Conservation (phyloP, 2,888 invertebrate genomes). For the Acanthococcus lagerstroemiae region DNA sequence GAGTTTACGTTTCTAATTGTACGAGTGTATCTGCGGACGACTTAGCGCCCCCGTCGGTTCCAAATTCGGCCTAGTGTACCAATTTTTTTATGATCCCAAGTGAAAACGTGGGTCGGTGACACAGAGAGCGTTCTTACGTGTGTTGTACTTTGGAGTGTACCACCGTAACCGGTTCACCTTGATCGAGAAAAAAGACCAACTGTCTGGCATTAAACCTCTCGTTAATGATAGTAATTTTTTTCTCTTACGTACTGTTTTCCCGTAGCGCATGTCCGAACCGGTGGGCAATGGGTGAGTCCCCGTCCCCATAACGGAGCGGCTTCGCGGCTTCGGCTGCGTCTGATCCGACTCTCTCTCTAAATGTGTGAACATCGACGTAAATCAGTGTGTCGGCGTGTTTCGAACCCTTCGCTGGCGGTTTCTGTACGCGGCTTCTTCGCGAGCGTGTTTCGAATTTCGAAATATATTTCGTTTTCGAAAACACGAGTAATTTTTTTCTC, state of each 20-base stretch:
- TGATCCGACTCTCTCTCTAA: too few species aligned
- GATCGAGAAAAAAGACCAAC: neutral
- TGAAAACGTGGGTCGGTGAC: neutral
- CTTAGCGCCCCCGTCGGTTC: too few species aligned
- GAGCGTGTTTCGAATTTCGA: neutral
- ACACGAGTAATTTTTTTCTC: neutral
- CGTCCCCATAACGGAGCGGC: neutral
- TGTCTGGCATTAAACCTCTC: neutral
- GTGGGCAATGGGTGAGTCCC: neutral
- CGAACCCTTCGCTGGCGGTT: neutral
- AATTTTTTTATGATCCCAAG: neutral
- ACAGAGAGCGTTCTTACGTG: neutral
- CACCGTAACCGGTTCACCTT: conserved; percentile 11
- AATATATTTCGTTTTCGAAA: too few species aligned
- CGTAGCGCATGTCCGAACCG: neutral
- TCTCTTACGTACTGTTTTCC: neutral
- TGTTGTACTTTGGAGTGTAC: neutral
- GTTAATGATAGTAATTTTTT: conserved; percentile 11
- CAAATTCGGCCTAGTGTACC: too few species aligned
- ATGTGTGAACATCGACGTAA: conserved; percentile 2
- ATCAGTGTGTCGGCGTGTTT: conserved; percentile 22
- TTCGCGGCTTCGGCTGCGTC: too few species aligned
- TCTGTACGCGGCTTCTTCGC: neutral
- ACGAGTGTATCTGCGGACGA: too few species aligned
- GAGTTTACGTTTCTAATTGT: too few species aligned